phyloP scores from a whole-genome alignment of 2,888 invertebrate species.

The Rotaria magnacalcarata region DNA sequence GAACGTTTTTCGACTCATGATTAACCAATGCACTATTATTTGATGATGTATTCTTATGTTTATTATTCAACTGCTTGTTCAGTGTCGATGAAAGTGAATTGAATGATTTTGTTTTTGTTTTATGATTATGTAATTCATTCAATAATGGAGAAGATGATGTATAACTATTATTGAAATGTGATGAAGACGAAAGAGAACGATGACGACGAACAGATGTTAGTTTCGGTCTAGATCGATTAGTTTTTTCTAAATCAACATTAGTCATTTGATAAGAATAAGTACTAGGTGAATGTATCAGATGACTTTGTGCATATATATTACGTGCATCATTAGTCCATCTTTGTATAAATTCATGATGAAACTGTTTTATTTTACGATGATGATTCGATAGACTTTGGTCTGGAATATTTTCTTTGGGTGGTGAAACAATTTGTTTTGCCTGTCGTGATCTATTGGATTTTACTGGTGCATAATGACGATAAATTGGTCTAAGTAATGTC shows the following conservation, averaged over 20 bases:
- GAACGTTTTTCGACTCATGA: not conserved
- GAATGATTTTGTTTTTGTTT: not conserved
- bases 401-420: not conserved
- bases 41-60: constrained; percentile 25
- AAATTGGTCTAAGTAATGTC: not conserved
- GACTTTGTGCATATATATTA: not conserved
- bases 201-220: not conserved
- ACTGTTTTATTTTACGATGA: not conserved
- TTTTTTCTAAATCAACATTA: not conserved
- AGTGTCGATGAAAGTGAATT: not conserved
- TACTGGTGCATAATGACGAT: not conserved
- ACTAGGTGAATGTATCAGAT: not conserved
- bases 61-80: not conserved
- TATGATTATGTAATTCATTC: not conserved
- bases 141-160: not conserved
- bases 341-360: constrained; percentile 7
- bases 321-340: constrained; percentile 15
- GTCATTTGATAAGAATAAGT: not conserved
- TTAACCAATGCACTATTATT: not conserved
- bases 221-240: not conserved
- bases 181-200: not conserved
- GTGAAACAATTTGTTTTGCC: not conserved
- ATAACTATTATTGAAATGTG: not conserved
- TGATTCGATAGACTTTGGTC: not conserved
- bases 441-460: not conserved